Evolutionary conservation across 2,113 vertebrate genomes (phyloP).

Genomic region (Patagioenas fasciata): DNA sequence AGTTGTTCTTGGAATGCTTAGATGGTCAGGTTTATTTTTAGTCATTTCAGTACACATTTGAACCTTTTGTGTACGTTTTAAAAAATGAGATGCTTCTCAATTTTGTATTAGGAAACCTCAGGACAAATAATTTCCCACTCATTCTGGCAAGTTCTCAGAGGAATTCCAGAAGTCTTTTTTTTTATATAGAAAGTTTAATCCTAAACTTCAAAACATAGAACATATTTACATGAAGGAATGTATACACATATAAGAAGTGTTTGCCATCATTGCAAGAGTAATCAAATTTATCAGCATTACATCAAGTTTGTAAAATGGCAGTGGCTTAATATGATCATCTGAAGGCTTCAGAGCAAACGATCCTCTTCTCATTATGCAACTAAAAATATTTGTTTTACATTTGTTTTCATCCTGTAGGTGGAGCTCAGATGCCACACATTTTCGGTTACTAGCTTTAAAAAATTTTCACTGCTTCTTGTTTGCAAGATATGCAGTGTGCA

Average conservation of each 20-base stretch:
- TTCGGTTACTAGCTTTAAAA: not conserved
- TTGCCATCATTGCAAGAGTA: not conserved
- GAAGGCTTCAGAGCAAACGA: not conserved
- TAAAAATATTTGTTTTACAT: not conserved
- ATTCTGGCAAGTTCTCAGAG: not conserved
- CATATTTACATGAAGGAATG: not conserved
- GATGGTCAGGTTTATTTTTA: not conserved
- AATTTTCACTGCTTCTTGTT: not conserved
- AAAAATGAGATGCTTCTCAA: not conserved
- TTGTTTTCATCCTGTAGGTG: slow-evolving; percentile 70
- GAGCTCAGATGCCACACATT: slow-evolving; percentile 53
- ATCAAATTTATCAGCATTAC: not conserved
- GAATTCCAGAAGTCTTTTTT: not conserved
- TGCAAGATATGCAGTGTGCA: not conserved
- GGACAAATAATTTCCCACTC: not conserved
- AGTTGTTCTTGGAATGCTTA: not conserved
- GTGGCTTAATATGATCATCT: not conserved
- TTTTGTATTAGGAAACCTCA: not conserved
- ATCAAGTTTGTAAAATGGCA: not conserved
- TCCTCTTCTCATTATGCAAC: not conserved
- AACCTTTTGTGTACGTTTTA: not conserved
- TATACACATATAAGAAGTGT: not conserved
- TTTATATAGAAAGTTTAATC: not conserved
- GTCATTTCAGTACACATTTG: not conserved
- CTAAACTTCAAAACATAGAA: not conserved